phyloP scores from a whole-genome alignment of 2,797 vertebrate species.

The Galago senegalensis region DNA sequence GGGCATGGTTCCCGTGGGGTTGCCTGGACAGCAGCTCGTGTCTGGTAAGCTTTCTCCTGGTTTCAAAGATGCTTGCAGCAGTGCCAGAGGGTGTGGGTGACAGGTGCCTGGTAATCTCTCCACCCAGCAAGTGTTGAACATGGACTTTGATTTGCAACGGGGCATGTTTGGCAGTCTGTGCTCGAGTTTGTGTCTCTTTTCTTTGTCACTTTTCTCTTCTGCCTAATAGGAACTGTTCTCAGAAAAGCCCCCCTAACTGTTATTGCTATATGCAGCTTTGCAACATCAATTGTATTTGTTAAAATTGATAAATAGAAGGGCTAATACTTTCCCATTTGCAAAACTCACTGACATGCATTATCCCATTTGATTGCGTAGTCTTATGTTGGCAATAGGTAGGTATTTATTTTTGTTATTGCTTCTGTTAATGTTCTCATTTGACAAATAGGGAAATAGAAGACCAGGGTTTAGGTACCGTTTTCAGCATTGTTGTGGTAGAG shows the following conservation, averaged over 20 bases:
- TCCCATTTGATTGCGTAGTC: neutral
- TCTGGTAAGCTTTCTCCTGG: conserved; percentile 91
- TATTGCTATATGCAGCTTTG: neutral
- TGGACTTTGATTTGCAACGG: neutral
- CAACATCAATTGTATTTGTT: neutral
- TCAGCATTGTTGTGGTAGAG: neutral
- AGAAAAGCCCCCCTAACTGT: neutral
- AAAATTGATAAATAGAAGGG: neutral
- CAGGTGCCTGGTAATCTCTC: conserved; percentile 29
- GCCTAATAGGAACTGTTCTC: neutral
- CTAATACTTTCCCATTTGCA: neutral
- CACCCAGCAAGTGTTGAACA: neutral
- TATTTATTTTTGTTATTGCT: neutral
- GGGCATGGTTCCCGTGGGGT: conserved; percentile 95
- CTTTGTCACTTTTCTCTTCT: neutral
- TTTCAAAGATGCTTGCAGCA: neutral
- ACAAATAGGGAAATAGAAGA: neutral
- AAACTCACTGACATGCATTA: neutral
- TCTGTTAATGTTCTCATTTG: neutral
- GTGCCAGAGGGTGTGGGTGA: neutral
- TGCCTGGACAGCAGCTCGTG: conserved; percentile 95
- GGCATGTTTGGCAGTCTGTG: neutral
- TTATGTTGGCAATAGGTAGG: neutral
- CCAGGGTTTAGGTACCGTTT: neutral
- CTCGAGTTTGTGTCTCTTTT: neutral